phyloP scores from a whole-genome alignment of 2,113 vertebrate genomes.

The Elephantulus edwardii region DNA sequence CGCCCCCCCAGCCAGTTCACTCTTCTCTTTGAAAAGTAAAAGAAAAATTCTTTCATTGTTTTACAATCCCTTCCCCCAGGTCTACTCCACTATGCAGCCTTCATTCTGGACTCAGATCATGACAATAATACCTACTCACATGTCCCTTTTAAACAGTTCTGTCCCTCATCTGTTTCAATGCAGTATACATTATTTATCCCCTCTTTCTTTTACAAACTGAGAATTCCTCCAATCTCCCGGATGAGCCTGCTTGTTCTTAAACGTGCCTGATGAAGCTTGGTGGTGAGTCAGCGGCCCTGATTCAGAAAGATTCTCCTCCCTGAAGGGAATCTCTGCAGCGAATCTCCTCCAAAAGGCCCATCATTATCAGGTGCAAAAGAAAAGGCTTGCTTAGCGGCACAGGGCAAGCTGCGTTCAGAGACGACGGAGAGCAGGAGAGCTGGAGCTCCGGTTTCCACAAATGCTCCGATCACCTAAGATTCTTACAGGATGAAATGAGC shows the following conservation, averaged over 20 bases:
- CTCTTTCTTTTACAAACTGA: neutral
- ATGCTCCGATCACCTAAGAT: neutral
- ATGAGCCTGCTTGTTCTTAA: too few relatives aligned
- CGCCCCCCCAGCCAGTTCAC: too few relatives aligned
- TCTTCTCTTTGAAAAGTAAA: too few relatives aligned
- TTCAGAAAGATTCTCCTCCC: constrained; percentile 9
- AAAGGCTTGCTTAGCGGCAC: neutral
- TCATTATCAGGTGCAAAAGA: neutral
- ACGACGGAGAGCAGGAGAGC: constrained; percentile 23
- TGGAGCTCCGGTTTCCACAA: neutral
- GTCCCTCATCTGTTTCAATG: too few relatives aligned
- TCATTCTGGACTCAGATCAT: too few relatives aligned
- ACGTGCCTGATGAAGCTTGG: neutral
- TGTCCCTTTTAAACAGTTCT: too few relatives aligned
- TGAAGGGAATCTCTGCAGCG: neutral
- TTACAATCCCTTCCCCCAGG: too few relatives aligned
- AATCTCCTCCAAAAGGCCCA: constrained; percentile 36
- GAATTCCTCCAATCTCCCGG: neutral
- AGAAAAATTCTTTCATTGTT: too few relatives aligned
- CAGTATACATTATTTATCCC: too few relatives aligned
- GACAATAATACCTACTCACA: too few relatives aligned
- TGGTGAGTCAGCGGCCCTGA: constrained; percentile 21
- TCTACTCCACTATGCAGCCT: too few relatives aligned
- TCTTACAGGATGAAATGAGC: neutral
- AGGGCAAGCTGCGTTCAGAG: neutral